Percentiles rank a stretch among this genome's conserved stretches.
Evolutionary conservation across 2,113 vertebrate species (phyloP).

Genomic region (Mustelus asterias): DNA sequence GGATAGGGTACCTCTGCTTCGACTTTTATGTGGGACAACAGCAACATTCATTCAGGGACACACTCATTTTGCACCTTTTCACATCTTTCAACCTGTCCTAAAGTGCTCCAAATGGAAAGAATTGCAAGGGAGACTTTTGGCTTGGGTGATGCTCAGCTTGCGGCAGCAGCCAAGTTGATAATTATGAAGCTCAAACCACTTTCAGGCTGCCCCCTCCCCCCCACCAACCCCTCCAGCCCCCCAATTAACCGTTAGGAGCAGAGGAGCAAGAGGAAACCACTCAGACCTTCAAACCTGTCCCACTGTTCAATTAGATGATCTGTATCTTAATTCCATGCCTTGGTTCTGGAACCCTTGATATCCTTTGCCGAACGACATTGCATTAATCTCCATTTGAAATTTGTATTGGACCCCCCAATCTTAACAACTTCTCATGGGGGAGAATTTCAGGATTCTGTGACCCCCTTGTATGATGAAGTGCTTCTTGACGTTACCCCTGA

Average conservation of each 20-base stretch:
- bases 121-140: not conserved
- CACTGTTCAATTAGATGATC: not conserved
- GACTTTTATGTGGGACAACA: not conserved
- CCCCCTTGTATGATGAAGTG: too few species aligned
- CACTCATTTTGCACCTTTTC: not conserved
- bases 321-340: not conserved
- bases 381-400: too few species aligned
- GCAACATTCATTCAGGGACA: not conserved
- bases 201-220: not conserved
- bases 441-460: too few species aligned
- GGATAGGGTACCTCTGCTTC: not conserved
- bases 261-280: not conserved
- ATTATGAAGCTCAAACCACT: not conserved
- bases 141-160: not conserved
- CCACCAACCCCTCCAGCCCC: not conserved
- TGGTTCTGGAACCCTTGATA: not conserved
- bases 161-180: not conserved
- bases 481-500: too few species aligned
- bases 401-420: too few species aligned
- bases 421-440: too few species aligned
- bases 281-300: not conserved
- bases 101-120: not conserved
- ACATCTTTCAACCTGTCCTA: not conserved
- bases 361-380: not conserved
- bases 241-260: not conserved